Percentiles rank a stretch among this genome's conserved stretches.
phyloP scores from a whole-genome alignment of 1,140 invertebrate species.

The Philaenus spumarius region DNA sequence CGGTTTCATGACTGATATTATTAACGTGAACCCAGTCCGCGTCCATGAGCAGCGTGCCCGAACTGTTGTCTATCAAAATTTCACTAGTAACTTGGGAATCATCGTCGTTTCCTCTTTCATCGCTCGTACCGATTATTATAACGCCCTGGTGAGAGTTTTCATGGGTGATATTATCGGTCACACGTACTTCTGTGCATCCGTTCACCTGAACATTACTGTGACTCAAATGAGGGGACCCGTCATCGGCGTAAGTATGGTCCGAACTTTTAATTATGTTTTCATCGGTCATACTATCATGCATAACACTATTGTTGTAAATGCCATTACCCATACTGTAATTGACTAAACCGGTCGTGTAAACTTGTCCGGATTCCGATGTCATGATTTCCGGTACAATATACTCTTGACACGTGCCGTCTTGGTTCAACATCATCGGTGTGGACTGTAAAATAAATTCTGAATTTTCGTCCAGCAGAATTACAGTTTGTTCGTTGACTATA shows the following conservation, averaged over 20 bases:
- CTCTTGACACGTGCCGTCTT: constrained; percentile 21
- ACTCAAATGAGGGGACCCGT: no score
- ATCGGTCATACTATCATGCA: not conserved
- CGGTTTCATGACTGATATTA: not conserved
- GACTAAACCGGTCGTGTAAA: constrained; percentile 1
- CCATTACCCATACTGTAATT: not conserved
- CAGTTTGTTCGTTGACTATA: constrained; percentile 22
- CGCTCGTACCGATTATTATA: not conserved
- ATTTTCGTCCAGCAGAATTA: constrained; percentile 28
- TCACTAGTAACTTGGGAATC: not conserved
- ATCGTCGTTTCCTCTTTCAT: not conserved
- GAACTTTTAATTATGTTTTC: not conserved
- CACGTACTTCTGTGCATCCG: not conserved
- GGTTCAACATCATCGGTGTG: constrained; percentile 16
- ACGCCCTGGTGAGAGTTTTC: not conserved
- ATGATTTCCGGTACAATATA: constrained; percentile 31
- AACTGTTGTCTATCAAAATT: not conserved
- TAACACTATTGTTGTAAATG: not conserved
- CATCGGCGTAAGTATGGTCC: constrained; percentile 11
- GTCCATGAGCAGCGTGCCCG: not conserved
- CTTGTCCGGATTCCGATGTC: constrained; percentile 6
- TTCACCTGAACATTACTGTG: no score
- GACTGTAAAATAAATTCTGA: constrained; percentile 24
- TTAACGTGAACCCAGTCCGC: constrained; percentile 4
- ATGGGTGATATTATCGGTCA: not conserved